Percentiles rank a stretch among this genome's conserved stretches.
These are phyloP conservation scores for Gonioctena quinquepunctata DNA, from an alignment of 1,140 invertebrate genomes.

Conservation along the genomic window DNA sequence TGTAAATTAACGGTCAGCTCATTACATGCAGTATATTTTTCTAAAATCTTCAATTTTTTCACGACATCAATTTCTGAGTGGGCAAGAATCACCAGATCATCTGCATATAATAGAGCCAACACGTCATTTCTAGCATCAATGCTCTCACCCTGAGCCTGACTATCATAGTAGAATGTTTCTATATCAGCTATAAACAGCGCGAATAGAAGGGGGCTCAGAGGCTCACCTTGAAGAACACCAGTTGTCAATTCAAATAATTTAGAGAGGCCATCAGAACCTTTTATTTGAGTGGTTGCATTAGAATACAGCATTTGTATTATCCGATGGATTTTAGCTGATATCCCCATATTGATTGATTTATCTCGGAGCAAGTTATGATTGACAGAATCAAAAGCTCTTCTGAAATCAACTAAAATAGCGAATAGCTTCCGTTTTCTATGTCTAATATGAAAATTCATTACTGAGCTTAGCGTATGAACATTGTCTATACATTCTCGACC, in stretches of 20 bases:
- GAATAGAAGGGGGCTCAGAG: conserved; percentile 1
- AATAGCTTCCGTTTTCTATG: not conserved
- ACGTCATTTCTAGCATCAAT: not conserved
- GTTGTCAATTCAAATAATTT: not conserved
- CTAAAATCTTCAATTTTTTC: not conserved
- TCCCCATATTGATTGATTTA: not conserved
- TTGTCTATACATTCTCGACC: not conserved
- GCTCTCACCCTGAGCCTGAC: not conserved
- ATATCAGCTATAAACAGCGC: not conserved
- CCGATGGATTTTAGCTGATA: not conserved
- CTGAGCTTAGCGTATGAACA: not conserved
- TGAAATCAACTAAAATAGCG: conserved; percentile 7
- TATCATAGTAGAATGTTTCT: too few relatives aligned
- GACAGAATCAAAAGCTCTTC: not conserved
- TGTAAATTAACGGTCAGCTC: not conserved
- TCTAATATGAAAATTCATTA: not conserved
- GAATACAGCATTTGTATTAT: not conserved
- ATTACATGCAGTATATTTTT: not conserved
- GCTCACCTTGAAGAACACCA: conserved; percentile 1
- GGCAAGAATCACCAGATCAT: conserved; percentile 1
- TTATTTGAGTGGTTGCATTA: not conserved
- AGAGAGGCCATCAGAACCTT: not conserved
- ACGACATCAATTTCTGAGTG: not conserved
- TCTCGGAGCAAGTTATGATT: not conserved
- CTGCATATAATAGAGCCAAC: not conserved